Evolutionary conservation across 1,140 invertebrate species (phyloP), one percentile per base, ranked within the genome.

Genomic region (Thaumetopoea pityocampa): DNA sequence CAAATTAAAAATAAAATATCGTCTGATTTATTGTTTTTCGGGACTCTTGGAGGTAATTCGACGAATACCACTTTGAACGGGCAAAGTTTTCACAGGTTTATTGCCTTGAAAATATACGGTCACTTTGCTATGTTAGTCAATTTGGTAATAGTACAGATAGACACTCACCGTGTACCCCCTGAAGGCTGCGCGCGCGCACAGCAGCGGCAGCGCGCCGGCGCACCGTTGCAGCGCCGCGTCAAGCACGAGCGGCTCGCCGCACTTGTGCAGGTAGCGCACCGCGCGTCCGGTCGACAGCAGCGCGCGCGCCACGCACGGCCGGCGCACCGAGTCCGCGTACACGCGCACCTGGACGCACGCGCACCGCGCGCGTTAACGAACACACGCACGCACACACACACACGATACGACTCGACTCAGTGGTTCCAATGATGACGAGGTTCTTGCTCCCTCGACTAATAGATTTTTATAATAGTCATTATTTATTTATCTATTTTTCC

Each of bases 241-340:
- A 6, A 8, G 15, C 3, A 9, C 30, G 14, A 51, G 12, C 8
- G 19, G 28, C 24, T 60, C 64, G 0, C 57, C 66, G 2, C 23
- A 19, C 41, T 74, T 74, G 18, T 55, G 27, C 8, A 71, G 47
- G 12, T 26, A 60, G 6, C 55, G 52, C 0, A 36, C 30, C 0
- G 4, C 5, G 3, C 5, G 3, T 1, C 68, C 71, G 49, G 55
- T 44, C 0, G 59, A 47, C 1, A 58, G 20, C 7, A 53, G 26
- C 5, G 36, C 43, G 0, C 10, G 19, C 4, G 70, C 1, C 2
- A 68, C 16, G 5, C 27, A 44, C 2, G 71, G 63, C 7, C 64
- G 52, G 1, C 55, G 50, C 0, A 54, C 23, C 0, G 62, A 52
- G 16, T 57, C 55, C 1, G 26, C 19, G 27, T 62, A 56, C 5